Percentiles rank a stretch among this genome's conserved stretches.
phyloP scores from a whole-genome alignment of 2,797 vertebrate species.

The Bradypodion pumilum region DNA sequence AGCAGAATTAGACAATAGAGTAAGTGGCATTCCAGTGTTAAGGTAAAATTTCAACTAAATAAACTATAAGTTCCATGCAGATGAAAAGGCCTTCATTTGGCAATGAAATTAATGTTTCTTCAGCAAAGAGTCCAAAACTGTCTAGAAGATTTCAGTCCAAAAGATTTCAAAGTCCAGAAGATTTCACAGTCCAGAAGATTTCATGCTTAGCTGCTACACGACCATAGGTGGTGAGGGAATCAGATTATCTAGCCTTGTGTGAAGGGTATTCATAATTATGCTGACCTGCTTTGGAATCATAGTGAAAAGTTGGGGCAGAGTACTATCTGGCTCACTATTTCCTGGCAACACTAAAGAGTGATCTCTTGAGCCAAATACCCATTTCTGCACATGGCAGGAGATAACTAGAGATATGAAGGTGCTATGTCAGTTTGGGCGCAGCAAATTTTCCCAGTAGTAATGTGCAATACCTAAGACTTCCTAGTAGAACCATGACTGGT shows the following conservation, averaged over 20 bases:
- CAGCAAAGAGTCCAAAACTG: not conserved
- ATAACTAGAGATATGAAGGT: not conserved
- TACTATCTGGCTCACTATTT: not conserved
- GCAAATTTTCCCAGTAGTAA: not conserved
- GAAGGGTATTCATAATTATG: not conserved
- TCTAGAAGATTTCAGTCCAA: no score
- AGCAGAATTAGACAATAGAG: not conserved
- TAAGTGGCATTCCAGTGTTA: not conserved
- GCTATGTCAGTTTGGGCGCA: not conserved
- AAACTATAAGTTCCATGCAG: not conserved
- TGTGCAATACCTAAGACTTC: not conserved
- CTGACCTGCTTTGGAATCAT: not conserved
- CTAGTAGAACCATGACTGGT: not conserved
- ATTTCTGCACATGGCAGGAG: not conserved
- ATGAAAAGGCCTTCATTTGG: not conserved
- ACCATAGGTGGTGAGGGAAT: no score
- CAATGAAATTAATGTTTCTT: not conserved
- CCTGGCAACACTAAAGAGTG: not conserved
- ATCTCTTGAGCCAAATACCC: not conserved
- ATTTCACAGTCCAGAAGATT: not conserved
- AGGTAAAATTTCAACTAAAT: not conserved
- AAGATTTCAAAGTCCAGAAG: no score
- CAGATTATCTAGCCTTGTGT: not conserved
- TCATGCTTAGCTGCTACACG: not conserved
- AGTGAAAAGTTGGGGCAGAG: not conserved